Evolutionary conservation across 2,797 vertebrate species (phyloP).

Genomic region (Australoheros facetus): DNA sequence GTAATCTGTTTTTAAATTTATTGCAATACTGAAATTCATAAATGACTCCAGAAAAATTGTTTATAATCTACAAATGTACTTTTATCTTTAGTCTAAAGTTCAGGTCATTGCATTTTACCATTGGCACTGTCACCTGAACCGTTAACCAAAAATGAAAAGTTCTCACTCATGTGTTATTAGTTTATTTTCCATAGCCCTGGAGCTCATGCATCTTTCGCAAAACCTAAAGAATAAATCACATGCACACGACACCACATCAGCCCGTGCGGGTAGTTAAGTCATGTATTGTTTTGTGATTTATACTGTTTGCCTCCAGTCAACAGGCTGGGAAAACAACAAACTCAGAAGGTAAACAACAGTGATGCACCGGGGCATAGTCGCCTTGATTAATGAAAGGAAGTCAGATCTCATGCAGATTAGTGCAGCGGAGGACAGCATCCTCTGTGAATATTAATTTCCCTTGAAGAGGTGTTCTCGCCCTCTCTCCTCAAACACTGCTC

Average conservation of each 20-base stretch:
- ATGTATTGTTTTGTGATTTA: constrained; percentile 69
- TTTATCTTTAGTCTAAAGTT: neutral
- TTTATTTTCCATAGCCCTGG: neutral
- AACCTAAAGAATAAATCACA: constrained; percentile 36
- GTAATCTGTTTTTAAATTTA: neutral
- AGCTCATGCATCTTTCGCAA: neutral
- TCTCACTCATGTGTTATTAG: constrained; percentile 26
- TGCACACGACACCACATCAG: constrained; percentile 16
- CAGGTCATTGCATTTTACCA: neutral
- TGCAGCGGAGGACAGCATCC: constrained; percentile 69
- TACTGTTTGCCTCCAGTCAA: constrained; percentile 76
- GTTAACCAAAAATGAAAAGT: constrained; percentile 18
- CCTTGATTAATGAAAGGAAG: constrained; percentile 82
- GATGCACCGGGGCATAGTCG: constrained; percentile 72
- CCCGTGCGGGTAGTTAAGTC: constrained; percentile 51
- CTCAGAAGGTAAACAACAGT: constrained; percentile 72
- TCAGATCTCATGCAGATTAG: constrained; percentile 81
- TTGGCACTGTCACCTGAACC: neutral
- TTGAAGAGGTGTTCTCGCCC: constrained; percentile 68
- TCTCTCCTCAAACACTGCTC: constrained; percentile 63
- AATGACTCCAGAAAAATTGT: neutral
- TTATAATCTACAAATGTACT: neutral
- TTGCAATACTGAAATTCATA: fast-evolving
- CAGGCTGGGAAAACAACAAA: constrained; percentile 76
- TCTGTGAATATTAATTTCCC: constrained; percentile 78